These are phyloP conservation scores for Otolemur garnettii DNA, from an alignment of 2,113 vertebrate genomes.

Conservation along the genomic window DNA sequence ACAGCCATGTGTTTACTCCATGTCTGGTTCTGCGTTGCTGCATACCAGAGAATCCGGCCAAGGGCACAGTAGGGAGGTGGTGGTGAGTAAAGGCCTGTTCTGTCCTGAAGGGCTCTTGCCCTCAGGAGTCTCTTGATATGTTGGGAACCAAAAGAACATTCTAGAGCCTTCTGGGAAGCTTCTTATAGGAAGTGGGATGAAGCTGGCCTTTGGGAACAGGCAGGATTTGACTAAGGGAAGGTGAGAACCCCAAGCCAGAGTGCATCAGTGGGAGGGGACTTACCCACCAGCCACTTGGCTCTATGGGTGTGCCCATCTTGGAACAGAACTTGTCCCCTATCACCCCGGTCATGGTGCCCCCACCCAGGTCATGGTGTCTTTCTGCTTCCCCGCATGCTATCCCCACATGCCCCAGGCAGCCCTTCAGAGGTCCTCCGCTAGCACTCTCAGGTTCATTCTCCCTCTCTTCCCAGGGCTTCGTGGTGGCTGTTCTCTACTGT, in stretches of 20 bases:
- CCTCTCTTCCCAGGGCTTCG: constrained; percentile 92
- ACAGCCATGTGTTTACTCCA: rapidly evolving
- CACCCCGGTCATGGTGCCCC: neutral
- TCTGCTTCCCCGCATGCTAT: neutral
- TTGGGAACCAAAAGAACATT: neutral
- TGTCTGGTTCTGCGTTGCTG: neutral
- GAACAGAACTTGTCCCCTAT: neutral
- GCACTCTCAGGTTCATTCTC: constrained; percentile 45
- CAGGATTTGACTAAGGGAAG: neutral
- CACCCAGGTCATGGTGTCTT: neutral
- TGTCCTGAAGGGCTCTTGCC: neutral
- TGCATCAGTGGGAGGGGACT: neutral
- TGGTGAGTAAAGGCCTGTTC: neutral
- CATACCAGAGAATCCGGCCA: rapidly evolving
- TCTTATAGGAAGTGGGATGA: neutral
- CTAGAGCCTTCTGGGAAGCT: neutral
- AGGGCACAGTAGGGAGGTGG: neutral
- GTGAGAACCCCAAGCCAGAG: neutral
- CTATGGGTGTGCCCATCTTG: too few species aligned
- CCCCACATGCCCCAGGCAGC: rapidly evolving
- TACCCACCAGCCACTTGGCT: neutral
- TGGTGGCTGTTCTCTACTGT: constrained; percentile 98
- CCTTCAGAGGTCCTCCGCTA: too few species aligned
- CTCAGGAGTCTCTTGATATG: neutral
- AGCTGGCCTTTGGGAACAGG: neutral